Evolutionary conservation across 2,113 vertebrate genomes (phyloP).

Genomic region (Hemichromis elongatus): DNA sequence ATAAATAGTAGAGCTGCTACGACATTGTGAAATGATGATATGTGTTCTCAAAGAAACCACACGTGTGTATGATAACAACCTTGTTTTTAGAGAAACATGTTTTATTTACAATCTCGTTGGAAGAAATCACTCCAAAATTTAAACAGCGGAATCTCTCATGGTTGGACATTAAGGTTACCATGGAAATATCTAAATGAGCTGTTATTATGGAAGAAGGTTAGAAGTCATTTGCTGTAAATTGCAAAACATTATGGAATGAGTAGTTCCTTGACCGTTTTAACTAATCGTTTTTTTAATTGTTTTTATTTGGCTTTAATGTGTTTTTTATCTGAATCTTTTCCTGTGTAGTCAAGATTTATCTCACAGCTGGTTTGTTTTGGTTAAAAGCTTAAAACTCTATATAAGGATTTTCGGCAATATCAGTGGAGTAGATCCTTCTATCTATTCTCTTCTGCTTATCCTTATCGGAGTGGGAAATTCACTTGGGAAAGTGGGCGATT

Average conservation of each 20-base stretch:
- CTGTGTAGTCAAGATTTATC: neutral
- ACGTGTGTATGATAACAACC: fast-evolving
- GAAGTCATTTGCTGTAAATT: neutral
- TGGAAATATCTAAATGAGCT: neutral
- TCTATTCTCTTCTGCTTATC: neutral
- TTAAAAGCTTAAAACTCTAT: neutral
- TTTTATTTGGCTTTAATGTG: neutral
- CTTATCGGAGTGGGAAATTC: neutral
- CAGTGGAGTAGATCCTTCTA: neutral
- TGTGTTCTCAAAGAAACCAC: neutral
- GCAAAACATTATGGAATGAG: neutral
- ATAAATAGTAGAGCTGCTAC: neutral
- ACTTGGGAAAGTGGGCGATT: neutral
- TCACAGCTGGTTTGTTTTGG: neutral
- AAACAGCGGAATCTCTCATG: neutral
- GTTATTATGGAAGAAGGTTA: neutral
- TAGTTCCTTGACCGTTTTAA: neutral
- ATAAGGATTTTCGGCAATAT: neutral
- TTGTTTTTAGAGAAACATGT: neutral
- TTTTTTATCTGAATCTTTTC: neutral
- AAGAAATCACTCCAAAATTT: fast-evolving
- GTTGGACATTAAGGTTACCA: neutral
- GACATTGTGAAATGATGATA: neutral
- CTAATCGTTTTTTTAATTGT: neutral
- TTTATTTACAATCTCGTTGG: neutral